Evolutionary conservation across 2,113 vertebrate species (phyloP).

Genomic region (Salvelinus namaycush): DNA sequence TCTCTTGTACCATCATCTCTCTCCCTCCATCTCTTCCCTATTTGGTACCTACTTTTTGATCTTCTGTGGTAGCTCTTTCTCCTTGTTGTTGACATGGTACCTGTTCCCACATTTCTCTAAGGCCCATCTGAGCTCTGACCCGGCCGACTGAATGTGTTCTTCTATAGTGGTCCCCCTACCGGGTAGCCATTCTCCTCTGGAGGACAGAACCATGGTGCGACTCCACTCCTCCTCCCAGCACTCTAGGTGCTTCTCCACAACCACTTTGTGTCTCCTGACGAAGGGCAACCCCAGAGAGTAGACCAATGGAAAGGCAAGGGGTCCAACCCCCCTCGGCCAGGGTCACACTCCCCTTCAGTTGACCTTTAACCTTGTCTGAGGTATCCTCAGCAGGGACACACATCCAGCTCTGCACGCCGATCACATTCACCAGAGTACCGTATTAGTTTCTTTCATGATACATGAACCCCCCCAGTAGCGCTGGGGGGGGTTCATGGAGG

Average conservation of each 20-base stretch:
- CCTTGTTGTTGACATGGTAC: neutral
- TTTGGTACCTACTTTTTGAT: neutral
- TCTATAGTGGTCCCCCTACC: neutral
- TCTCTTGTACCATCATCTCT: neutral
- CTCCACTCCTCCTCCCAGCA: neutral
- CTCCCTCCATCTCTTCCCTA: neutral
- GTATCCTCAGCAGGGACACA: neutral
- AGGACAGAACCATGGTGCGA: conserved; percentile 1
- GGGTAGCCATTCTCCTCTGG: conserved; percentile 7
- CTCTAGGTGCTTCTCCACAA: neutral
- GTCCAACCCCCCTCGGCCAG: neutral
- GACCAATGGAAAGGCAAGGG: neutral
- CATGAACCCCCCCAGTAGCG: too few relatives aligned
- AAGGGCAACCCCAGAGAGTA: neutral
- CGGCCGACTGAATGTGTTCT: neutral
- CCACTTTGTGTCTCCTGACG: neutral
- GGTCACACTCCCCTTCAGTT: neutral
- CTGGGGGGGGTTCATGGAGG: too few relatives aligned
- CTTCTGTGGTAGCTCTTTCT: neutral
- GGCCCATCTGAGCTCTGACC: neutral
- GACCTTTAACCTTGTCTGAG: neutral
- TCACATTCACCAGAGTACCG: neutral
- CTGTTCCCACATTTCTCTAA: neutral
- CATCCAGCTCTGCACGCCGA: neutral
- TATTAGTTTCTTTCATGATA: too few relatives aligned